A percentile compares a stretch with the other conserved stretches of the same genome.
phyloP scores from a whole-genome alignment of 2,888 invertebrate species.

The Matsumyia berberina region DNA sequence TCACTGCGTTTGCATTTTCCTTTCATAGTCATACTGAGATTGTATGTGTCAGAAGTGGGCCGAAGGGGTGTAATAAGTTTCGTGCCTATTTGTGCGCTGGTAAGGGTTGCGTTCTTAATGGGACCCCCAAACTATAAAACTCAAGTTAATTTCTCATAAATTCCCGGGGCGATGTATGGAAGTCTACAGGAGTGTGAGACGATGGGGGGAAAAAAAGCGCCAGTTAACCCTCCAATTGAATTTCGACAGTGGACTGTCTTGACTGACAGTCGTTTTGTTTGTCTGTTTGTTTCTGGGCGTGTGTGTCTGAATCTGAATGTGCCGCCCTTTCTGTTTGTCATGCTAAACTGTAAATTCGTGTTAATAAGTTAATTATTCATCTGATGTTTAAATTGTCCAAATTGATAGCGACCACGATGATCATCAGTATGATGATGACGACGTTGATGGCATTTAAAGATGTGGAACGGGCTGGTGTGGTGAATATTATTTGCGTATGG shows the following conservation, averaged over 20 bases:
- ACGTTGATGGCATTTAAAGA: conserved; percentile 33
- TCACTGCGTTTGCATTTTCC: conserved; percentile 49
- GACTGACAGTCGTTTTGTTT: conserved; percentile 21
- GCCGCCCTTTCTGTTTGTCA: conserved; percentile 52
- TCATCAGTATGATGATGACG: conserved; percentile 32
- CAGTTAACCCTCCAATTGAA: conserved; percentile 65
- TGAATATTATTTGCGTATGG: conserved; percentile 16
- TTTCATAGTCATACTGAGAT: conserved; percentile 53
- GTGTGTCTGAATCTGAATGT: conserved; percentile 4
- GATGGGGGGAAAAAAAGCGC: conserved; percentile 35
- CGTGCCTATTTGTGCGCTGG: conserved; percentile 35
- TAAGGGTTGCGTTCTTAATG: conserved; percentile 66
- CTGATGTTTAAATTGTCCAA: conserved; percentile 61
- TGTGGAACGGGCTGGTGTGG: not conserved
- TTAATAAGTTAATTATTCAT: conserved; percentile 76
- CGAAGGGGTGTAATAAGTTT: conserved; percentile 44
- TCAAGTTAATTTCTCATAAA: conserved; percentile 74
- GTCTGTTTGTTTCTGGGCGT: conserved; percentile 33
- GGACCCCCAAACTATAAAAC: conserved; percentile 61
- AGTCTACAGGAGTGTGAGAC: not conserved
- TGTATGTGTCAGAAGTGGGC: conserved; percentile 26
- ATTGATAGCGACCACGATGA: conserved; percentile 70
- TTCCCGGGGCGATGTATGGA: conserved; percentile 27
- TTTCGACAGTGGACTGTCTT: conserved; percentile 55
- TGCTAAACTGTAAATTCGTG: conserved; percentile 66